Conservation (phyloP, 2,797 vertebrate genomes). For the Nothura maculosa region DNA sequence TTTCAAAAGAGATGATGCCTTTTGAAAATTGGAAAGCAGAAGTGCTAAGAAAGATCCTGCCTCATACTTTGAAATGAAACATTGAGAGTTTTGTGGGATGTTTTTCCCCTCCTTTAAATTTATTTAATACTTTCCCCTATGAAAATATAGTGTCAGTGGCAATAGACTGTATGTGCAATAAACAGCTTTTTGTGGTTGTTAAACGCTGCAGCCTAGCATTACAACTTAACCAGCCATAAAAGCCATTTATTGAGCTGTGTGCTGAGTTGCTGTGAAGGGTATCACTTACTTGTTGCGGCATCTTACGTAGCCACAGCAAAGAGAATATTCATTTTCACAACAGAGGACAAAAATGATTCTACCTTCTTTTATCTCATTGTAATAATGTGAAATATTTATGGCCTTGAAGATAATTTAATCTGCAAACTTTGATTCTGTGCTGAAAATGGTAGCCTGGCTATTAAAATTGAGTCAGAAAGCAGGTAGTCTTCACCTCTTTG, state of each 20-base stretch:
- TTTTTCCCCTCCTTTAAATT: neutral
- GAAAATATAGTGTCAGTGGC: neutral
- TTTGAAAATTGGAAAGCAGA: neutral
- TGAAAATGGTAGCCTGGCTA: neutral
- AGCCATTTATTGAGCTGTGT: neutral
- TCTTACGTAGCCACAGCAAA: neutral
- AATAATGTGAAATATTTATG: neutral
- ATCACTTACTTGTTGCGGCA: neutral
- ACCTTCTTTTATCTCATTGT: neutral
- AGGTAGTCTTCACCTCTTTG: neutral
- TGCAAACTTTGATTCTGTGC: neutral
- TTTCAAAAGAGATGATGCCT: neutral
- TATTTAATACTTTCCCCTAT: neutral
- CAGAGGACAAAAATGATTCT: neutral
- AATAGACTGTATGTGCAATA: neutral
- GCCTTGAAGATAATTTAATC: neutral
- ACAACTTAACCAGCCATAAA: conserved; percentile 8
- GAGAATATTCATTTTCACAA: neutral
- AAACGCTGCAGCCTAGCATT: neutral
- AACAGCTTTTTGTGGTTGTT: conserved; percentile 8
- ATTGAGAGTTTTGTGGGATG: neutral
- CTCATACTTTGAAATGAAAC: neutral
- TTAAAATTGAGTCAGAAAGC: neutral
- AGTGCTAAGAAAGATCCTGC: neutral
- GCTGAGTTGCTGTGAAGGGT: neutral